Base-by-base conservation (phyloP, 2,888 invertebrate species). In the Gortyna flavago region DNA sequence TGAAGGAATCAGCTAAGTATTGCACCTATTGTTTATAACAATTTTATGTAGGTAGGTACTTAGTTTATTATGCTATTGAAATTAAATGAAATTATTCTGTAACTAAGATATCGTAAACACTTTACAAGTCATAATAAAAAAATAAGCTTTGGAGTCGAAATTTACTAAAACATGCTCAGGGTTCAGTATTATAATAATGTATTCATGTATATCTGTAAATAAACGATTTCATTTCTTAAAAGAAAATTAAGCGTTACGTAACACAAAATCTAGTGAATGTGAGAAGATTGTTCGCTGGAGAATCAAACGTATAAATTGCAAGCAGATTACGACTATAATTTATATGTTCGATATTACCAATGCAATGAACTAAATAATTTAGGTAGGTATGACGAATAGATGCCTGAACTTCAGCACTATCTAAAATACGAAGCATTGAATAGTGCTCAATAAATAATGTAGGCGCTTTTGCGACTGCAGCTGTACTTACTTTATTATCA, bases 401-500 rank as follows among this genome's bases (percentile, higher is more conserved):
- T 25, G 48, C 75, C 48, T 75, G 0, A 3, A 9, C 2, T 21
- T 8, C 0, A 51, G n/a, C 44, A 41, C 13, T 29, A 32, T 73
- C 13, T 21, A 13, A 21, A 51, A n/a, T 25, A 51, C 41, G 25
- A 3, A 9, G n/a, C 21, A 57, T 13, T 25, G 16, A 57, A 25
- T 16, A 51, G 1, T 65, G 65, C n/a, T 79, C 6, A 8, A 16
- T 16, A 32, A 78, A 65, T 13, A 38, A 21, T 38, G 7, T 48
- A 78, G 78, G 72, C 72, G 38, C 64, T 79, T 80, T 32, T 57
- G 7, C 4, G 2, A 18, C 38, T 41, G n/a, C n/a, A n/a, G n/a
- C n/a, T n/a, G n/a, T n/a, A 35, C 9, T 18, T 35, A 11, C 16
- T 68, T 32, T 9, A 68, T 21, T 11, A 21, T 21, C 21, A 21